A percentile compares a stretch with the other conserved stretches of the same genome.
Evolutionary conservation across 1,140 invertebrate genomes (phyloP).

Genomic region (Ditylenchus dipsaci): DNA sequence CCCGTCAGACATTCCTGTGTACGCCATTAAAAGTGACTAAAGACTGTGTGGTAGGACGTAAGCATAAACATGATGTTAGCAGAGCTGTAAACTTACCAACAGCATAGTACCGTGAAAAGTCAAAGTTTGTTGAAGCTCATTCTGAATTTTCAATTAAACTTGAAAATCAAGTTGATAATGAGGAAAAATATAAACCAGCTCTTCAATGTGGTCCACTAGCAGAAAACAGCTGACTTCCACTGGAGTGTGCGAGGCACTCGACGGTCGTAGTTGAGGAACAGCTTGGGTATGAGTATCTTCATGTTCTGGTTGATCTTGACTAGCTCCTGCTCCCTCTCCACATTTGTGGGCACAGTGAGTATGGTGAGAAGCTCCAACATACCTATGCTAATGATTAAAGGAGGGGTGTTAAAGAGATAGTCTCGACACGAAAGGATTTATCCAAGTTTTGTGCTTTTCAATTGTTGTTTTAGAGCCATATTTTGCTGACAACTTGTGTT

Average conservation of each 20-base stretch:
- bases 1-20: too few relatives aligned
- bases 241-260: not conserved
- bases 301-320: slow-evolving; percentile 4
- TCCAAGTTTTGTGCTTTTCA: too few relatives aligned
- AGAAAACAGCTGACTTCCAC: not conserved
- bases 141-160: not conserved
- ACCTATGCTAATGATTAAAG: too few relatives aligned
- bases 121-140: slow-evolving; percentile 7
- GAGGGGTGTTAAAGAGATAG: too few relatives aligned
- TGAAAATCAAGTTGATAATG: not conserved
- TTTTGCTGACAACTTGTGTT: too few relatives aligned
- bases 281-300: not conserved
- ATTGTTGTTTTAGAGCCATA: too few relatives aligned
- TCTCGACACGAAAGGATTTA: too few relatives aligned
- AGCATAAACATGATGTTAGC: too few relatives aligned
- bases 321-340: not conserved
- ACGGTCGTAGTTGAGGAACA: slow-evolving; percentile 4
- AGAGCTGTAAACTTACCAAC: too few relatives aligned
- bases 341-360: not conserved
- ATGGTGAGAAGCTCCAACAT: not conserved
- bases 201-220: slow-evolving; percentile 10
- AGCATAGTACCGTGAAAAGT: slow-evolving; percentile 6
- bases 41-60: too few relatives aligned
- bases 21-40: too few relatives aligned
- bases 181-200: not conserved